These are phyloP conservation scores for Gadopsis marmoratus DNA, from an alignment of 2,797 vertebrate species.

Conservation along the genomic window DNA sequence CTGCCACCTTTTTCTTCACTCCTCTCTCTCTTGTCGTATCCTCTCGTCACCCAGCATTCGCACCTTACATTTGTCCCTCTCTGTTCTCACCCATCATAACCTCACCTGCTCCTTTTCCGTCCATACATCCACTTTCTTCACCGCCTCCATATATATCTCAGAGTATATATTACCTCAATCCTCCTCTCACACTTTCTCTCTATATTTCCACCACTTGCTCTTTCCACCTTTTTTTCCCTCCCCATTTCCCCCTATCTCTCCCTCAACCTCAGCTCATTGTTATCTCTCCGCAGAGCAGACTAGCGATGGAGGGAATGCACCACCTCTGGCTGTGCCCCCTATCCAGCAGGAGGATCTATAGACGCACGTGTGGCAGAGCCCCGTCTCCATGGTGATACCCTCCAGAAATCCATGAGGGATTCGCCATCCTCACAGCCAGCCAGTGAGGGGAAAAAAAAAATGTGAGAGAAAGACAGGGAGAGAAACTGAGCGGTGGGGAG, in stretches of 20 bases:
- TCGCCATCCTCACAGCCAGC: slow-evolving; percentile 81
- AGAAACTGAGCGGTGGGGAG: slow-evolving; percentile 50
- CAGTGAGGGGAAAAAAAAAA: slow-evolving; percentile 62
- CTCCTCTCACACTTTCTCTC: slow-evolving; percentile 31
- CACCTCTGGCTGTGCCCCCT: slow-evolving; percentile 83
- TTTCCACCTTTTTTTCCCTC: slow-evolving; percentile 1
- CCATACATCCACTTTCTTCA: slow-evolving; percentile 16
- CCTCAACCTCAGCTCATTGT: slow-evolving; percentile 48
- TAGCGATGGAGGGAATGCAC: slow-evolving; percentile 68
- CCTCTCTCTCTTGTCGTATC: slow-evolving; percentile 20
- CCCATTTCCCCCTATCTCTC: slow-evolving; percentile 16
- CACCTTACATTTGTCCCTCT: slow-evolving; percentile 25
- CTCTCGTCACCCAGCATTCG: slow-evolving; percentile 39
- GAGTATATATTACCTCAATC: slow-evolving; percentile 29
- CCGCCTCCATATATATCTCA: slow-evolving; percentile 14
- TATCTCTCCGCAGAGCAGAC: slow-evolving; percentile 55
- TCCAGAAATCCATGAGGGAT: slow-evolving; percentile 88
- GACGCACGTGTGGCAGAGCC: slow-evolving; percentile 84
- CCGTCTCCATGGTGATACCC: slow-evolving; percentile 90
- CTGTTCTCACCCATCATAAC: slow-evolving; percentile 43
- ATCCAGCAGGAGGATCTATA: slow-evolving; percentile 86
- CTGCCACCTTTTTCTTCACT: slow-evolving; percentile 31
- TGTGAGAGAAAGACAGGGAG: slow-evolving; percentile 53
- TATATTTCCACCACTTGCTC: slow-evolving; percentile 23
- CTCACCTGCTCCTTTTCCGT: slow-evolving; percentile 42